A percentile compares a stretch with the other conserved stretches of the same genome.
phyloP scores from a whole-genome alignment of 1,140 invertebrate genomes.

The Cotesia chilonis region DNA sequence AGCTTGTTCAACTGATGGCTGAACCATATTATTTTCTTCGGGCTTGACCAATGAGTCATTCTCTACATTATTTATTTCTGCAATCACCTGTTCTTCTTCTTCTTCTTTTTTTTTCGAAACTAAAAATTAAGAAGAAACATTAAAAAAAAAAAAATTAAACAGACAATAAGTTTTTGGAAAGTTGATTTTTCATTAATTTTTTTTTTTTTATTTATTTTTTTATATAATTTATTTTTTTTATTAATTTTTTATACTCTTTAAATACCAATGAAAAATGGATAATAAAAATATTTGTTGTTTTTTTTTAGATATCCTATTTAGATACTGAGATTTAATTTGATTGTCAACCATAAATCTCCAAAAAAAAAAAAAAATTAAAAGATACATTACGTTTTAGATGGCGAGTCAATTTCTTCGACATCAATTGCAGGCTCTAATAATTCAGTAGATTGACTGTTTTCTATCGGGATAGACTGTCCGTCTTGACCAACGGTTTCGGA shows the following conservation, averaged over 20 bases:
- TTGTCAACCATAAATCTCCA: background rate
- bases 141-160: slow-evolving; percentile 6
- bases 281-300: too few species aligned
- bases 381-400: background rate
- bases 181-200: too few species aligned
- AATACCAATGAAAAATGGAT: too few species aligned
- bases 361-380: background rate
- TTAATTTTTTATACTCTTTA: too few species aligned
- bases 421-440: slow-evolving; percentile 30
- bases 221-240: too few species aligned
- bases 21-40: slow-evolving; percentile 44
- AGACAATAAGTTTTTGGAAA: background rate
- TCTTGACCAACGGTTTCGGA: slow-evolving; percentile 46
- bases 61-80: slow-evolving; percentile 41
- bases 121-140: background rate
- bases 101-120: background rate
- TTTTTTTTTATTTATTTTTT: too few species aligned
- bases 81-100: slow-evolving; percentile 32
- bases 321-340: too few species aligned
- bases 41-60: slow-evolving; percentile 50
- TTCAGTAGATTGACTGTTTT: slow-evolving; percentile 25
- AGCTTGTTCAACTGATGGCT: slow-evolving; percentile 43
- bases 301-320: background rate
- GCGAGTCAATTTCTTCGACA: slow-evolving; percentile 32
- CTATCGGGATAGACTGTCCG: slow-evolving; percentile 2